Conservation (phyloP, 2,888 invertebrate genomes). For the Folsomia candida region DNA sequence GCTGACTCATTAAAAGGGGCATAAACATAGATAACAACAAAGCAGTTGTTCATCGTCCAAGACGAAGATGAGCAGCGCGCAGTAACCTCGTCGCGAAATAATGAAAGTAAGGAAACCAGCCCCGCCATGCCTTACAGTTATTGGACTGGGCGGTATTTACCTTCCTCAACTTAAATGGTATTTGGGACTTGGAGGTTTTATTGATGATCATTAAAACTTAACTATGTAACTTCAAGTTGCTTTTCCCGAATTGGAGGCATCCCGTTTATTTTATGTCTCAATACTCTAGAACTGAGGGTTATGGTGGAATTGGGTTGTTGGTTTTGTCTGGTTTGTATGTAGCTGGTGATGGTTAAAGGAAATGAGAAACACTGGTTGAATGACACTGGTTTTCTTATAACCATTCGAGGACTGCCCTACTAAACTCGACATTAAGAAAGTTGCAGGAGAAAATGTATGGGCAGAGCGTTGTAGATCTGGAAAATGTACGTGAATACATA, state of each 20-base stretch:
- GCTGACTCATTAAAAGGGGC: slow-evolving; percentile 12
- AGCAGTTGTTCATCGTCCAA: neutral
- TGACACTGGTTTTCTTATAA: neutral
- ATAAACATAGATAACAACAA: slow-evolving; percentile 13
- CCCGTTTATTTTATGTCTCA: neutral
- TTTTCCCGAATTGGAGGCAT: neutral
- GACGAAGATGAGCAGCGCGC: neutral
- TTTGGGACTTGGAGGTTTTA: slow-evolving; percentile 13
- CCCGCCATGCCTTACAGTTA: neutral
- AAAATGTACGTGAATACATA: too few species aligned
- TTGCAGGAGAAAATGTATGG: neutral
- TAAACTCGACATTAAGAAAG: neutral
- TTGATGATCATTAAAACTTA: slow-evolving; percentile 19
- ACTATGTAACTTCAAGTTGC: slow-evolving; percentile 1
- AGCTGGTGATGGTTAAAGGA: too few species aligned
- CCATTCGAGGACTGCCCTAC: neutral
- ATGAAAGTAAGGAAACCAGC: neutral
- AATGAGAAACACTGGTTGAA: neutral
- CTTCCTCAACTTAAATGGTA: slow-evolving; percentile 14
- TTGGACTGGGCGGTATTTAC: neutral
- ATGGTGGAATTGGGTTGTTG: neutral
- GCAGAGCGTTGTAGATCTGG: neutral
- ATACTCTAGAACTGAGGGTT: neutral
- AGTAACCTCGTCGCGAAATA: neutral
- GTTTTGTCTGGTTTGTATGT: neutral